Base-by-base conservation (phyloP, 1,140 invertebrate species). In the Portunus trituberculatus region DNA sequence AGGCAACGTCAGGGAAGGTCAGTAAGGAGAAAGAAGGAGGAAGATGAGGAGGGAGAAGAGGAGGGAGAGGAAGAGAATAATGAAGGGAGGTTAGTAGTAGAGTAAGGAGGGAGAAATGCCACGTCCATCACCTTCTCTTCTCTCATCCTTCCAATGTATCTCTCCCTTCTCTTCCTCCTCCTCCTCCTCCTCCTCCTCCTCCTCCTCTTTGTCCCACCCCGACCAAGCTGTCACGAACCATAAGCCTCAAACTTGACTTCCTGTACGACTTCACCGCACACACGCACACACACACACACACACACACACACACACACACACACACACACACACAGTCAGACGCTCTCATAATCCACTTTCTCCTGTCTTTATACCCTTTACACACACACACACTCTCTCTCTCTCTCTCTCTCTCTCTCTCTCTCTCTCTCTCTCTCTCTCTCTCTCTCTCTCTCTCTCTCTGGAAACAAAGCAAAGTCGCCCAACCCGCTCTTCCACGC, bases 231-330 rank as follows among this genome's bases (percentile, higher is more conserved):
- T 76, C 67, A 76, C 12, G 67, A 76, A 76, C 67, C 67, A 76
- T 20, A 20, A 25, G 67, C 25, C 20, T 76, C 67, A 12, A 12
- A 59, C 12, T 59, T 59, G 52, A 20, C 52, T 4, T 59, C 52
- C 52, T 59, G 52, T 59, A 20, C 52, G 52, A 59, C 16, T 20
- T 59, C 52, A 14, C 10, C 10, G 12, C 20, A n/a, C 67, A 76
- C 67, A 76, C 67, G n/a, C 67, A 76, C 67, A 76, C 67, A 76
- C 67, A 59, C 52, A 59, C 52, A 59, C 52, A 59, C 52, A 59
- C 52, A 59, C 52, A 59, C 52, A 59, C 52, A 59, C 52, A 59
- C 52, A 59, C 52, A 59, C 52, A 59, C 52, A 59, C 52, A 59
- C 52, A 59, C 52, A 59, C 52, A 59, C 52, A 76, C 67, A 76